Evolutionary conservation across 2,113 vertebrate species (phyloP).

Genomic region (Actenoides hombroni): DNA sequence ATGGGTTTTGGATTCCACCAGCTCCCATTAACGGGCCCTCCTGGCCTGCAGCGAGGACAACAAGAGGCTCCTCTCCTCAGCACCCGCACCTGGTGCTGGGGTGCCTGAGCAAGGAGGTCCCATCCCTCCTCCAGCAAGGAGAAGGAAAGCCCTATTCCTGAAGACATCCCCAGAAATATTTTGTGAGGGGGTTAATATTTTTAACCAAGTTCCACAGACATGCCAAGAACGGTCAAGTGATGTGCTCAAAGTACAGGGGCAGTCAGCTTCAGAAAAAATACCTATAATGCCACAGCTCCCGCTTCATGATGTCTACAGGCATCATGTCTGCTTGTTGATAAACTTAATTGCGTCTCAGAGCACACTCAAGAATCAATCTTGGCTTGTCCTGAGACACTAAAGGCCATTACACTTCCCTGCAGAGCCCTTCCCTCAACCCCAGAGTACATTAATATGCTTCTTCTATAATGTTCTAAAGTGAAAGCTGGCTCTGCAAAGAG

Average conservation of each 20-base stretch:
- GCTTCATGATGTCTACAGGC: background rate
- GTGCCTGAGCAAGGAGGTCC: background rate
- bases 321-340: background rate
- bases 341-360: conserved; percentile 15
- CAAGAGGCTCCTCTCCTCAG: background rate
- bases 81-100: background rate
- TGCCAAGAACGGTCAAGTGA: background rate
- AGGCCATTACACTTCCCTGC: conserved; percentile 43
- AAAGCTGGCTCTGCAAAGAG: conserved; percentile 55
- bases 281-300: background rate
- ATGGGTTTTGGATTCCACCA: background rate
- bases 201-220: background rate
- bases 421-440: background rate
- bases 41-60: fast-evolving
- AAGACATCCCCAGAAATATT: background rate
- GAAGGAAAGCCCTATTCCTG: background rate
- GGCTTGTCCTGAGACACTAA: conserved; percentile 7
- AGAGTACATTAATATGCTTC: conserved; percentile 40
- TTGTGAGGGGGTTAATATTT: background rate
- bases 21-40: background rate
- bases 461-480: conserved; percentile 64
- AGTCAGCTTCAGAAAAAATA: background rate
- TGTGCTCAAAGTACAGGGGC: background rate
- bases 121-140: background rate
- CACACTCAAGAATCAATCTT: conserved; percentile 41